Evolutionary conservation across 2,797 vertebrate genomes (phyloP), one percentile per base, ranked within the genome.

Genomic region (Phrynocephalus forsythii): DNA sequence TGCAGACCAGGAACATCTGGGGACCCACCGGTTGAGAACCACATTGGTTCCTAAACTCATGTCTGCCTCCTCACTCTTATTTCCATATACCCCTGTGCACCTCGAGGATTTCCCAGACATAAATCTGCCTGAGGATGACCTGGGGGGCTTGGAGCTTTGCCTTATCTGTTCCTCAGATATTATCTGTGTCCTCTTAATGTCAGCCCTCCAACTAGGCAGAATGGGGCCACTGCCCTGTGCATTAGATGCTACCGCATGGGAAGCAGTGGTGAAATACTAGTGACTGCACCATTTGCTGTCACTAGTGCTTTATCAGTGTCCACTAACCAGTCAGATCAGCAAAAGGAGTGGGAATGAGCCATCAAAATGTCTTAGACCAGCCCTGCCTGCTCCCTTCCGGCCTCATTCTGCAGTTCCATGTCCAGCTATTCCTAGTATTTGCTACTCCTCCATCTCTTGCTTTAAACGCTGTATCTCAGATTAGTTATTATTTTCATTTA

Each of bases 51-150:
- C 69, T 1, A n/a, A 22, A 3, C 33, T 15, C 10, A 15, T 48
- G 10, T 18, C 15, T 24, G 44, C 48, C 44, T 20, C 20, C 18
- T 30, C 33, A 33, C 44, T 24, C 30, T 18, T 1, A 33, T 38
- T 28, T 24, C 28, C n/a, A 1, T 1, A 3, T 24, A 6, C 33
- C 15, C 18, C 5, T 16, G 77, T 28, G 48, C 75, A 56, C 44
- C 24, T 56, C 13, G 11, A 56, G 52, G 28, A 72, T 69, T 87
- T 83, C 44, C 18, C 52, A 44, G n/a, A 22, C 60, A 44, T 22
- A 22, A 44, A 72, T 83, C 75, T 83, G 86, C 44, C 86, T 82
- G 78, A 50, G 75, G 50, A 72, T 63, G 67, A 84, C 60, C 67
- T 63, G 1, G 28, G 3, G 50, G 28, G 6, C 67, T 84, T 26